phyloP scores from a whole-genome alignment of 2,888 invertebrate genomes.

The Plebejus argus region DNA sequence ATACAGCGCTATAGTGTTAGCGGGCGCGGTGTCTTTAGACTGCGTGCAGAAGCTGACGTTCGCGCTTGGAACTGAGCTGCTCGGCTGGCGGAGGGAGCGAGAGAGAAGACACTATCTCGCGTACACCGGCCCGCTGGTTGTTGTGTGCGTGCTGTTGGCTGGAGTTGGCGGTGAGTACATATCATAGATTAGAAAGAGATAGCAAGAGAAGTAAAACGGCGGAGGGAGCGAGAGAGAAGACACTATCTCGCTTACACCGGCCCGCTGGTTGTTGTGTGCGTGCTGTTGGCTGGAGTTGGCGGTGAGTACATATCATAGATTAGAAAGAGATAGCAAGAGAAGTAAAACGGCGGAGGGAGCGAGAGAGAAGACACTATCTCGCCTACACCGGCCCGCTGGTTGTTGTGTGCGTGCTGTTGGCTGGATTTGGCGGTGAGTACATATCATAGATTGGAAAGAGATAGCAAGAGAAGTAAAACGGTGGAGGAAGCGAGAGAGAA shows the following conservation, averaged over 20 bases:
- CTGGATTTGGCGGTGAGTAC: conserved; percentile 59
- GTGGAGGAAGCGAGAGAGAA: conserved; percentile 47
- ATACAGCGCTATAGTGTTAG: conserved; percentile 94
- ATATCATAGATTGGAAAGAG: not conserved
- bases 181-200: not conserved
- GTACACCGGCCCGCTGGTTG: conserved; percentile 86
- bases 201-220: conserved; percentile 39
- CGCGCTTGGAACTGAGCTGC: conserved; percentile 58
- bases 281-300: conserved; percentile 54
- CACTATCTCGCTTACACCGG: not conserved
- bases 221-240: conserved; percentile 42
- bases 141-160: conserved; percentile 81
- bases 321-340: not conserved
- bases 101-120: conserved; percentile 85
- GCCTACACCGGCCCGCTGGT: no score
- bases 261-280: no score
- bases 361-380: no score
- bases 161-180: conserved; percentile 72
- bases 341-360: not conserved
- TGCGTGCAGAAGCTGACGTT: conserved; percentile 86
- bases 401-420: no score
- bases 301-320: conserved; percentile 59
- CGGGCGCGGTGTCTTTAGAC: conserved; percentile 89
- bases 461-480: not conserved
- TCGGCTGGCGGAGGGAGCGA: conserved; percentile 58